Conservation (phyloP, 1,140 invertebrate genomes). For the Drosophila ironensis region DNA sequence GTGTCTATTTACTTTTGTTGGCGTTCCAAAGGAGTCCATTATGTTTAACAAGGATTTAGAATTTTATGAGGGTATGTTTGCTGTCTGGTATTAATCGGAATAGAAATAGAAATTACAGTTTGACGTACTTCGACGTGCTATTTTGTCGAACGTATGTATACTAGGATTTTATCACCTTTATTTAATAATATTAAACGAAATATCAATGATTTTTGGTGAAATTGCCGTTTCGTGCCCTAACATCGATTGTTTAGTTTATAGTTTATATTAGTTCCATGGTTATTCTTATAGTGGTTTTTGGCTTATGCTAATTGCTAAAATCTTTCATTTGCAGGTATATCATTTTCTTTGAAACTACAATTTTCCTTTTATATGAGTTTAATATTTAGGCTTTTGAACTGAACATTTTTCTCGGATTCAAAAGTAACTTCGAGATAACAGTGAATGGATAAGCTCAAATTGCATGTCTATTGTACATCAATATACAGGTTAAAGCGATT, state of each 20-base stretch:
- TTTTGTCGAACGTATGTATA: too few relatives aligned
- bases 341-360: conserved; percentile 40
- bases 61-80: too few relatives aligned
- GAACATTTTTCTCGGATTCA: conserved; percentile 21
- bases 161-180: conserved; percentile 20
- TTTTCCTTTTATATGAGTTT: conserved; percentile 11
- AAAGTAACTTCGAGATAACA: conserved; percentile 37
- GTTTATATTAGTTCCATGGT: conserved; percentile 48
- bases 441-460: conserved; percentile 33
- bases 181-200: conserved; percentile 36
- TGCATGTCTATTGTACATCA: conserved; percentile 43
- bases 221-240: conserved; percentile 37
- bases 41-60: too few relatives aligned
- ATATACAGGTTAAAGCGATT: conserved; percentile 43
- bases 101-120: too few relatives aligned
- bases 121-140: too few relatives aligned
- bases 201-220: conserved; percentile 38
- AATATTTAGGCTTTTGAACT: conserved; percentile 22
- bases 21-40: conserved; percentile 32
- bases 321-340: conserved; percentile 65
- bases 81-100: too few relatives aligned
- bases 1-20: conserved; percentile 30
- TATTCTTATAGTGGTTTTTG: conserved; percentile 49
- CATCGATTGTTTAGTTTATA: conserved; percentile 56
- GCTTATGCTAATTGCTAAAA: conserved; percentile 70